A percentile compares a stretch with the other conserved stretches of the same genome.
Conservation (phyloP, 2,888 invertebrate genomes). For the Amphimallon solstitiale region DNA sequence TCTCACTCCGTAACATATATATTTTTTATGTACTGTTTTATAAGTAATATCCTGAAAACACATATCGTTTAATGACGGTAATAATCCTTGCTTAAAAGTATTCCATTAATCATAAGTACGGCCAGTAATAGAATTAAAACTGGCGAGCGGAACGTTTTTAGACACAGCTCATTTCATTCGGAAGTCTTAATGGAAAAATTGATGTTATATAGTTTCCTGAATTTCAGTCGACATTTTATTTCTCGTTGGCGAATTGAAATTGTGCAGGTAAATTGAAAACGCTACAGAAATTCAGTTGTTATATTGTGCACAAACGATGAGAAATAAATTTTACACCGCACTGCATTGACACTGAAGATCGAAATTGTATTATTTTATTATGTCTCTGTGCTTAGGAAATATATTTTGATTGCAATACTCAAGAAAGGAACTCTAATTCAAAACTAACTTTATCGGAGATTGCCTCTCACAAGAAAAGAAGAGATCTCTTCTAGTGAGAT, state of each 20-base stretch:
- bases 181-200: conserved; percentile 28
- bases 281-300: conserved; percentile 26
- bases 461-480: no score
- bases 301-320: conserved; percentile 16
- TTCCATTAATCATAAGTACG: no score
- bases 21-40: no score
- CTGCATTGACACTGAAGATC: background rate
- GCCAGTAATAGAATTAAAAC: no score
- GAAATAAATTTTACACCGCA: conserved; percentile 19
- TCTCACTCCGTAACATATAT: no score
- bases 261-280: conserved; percentile 23
- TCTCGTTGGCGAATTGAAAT: conserved; percentile 24
- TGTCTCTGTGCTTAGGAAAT: background rate
- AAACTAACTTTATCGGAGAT: no score
- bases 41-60: no score
- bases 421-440: no score
- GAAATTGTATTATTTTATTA: conserved; percentile 25
- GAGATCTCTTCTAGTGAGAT: no score
- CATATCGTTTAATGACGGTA: no score
- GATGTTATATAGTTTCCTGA: conserved; percentile 9
- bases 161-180: conserved; percentile 1
- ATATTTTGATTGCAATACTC: background rate
- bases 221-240: conserved; percentile 16
- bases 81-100: no score
- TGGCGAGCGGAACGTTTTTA: no score